These are phyloP conservation scores for Scaptomyza tumidula DNA, from an alignment of 2,888 invertebrate genomes.

Conservation along the genomic window DNA sequence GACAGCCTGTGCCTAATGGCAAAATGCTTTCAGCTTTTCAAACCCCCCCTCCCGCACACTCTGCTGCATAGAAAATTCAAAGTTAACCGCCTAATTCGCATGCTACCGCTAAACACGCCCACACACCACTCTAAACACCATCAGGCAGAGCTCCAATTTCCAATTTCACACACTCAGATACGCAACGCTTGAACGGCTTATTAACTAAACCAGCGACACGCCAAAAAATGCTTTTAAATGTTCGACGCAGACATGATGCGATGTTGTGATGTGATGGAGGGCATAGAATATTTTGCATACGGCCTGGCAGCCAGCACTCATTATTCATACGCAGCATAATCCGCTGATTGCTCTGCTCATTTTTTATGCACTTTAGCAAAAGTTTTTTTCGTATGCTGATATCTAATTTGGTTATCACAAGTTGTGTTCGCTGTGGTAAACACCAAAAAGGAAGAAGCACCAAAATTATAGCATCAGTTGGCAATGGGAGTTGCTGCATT, in stretches of 20 bases:
- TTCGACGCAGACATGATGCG: conserved; percentile 40
- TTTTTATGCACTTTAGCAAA: conserved; percentile 56
- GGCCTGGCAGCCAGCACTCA: conserved; percentile 28
- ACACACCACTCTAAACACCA: conserved; percentile 14
- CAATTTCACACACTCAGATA: conserved; percentile 44
- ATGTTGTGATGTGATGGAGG: conserved; percentile 6
- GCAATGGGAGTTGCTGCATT: conserved; percentile 11
- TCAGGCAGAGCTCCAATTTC: conserved; percentile 41
- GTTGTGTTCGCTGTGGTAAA: conserved; percentile 36
- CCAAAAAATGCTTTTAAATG: conserved; percentile 61
- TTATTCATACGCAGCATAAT: conserved; percentile 55
- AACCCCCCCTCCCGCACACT: conserved; percentile 26
- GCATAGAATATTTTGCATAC: conserved; percentile 44
- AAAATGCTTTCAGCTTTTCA: conserved; percentile 52
- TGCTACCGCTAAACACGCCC: conserved; percentile 13
- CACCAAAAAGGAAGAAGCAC: not conserved
- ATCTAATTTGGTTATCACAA: conserved; percentile 60
- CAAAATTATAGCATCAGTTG: conserved; percentile 10
- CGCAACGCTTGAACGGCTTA: conserved; percentile 51
- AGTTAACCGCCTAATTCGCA: conserved; percentile 33
- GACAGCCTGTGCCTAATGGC: conserved; percentile 47
- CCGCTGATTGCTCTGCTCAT: conserved; percentile 55
- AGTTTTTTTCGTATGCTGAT: conserved; percentile 34
- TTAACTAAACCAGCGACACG: conserved; percentile 47
- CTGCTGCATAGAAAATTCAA: conserved; percentile 37